Percentiles rank a stretch among this genome's conserved stretches.
Evolutionary conservation across 2,888 invertebrate species (phyloP).

Genomic region (Beris morrisii): DNA sequence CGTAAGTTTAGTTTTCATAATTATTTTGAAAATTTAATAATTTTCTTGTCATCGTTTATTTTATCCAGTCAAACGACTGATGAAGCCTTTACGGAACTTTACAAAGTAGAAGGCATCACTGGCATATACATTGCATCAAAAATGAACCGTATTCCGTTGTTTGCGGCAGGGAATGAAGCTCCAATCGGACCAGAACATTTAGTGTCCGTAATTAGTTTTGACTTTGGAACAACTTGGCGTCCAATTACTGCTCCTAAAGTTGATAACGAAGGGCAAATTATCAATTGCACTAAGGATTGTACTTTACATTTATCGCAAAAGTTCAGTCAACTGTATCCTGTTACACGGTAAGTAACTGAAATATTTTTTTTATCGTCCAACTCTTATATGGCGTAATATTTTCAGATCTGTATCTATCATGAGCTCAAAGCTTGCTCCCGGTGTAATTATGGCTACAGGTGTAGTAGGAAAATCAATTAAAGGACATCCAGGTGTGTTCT

Average conservation of each 20-base stretch:
- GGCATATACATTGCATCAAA: constrained; percentile 90
- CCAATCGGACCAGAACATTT: constrained; percentile 74
- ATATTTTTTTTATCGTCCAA: not conserved
- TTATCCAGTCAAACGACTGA: constrained; percentile 70
- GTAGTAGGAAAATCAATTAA: constrained; percentile 76
- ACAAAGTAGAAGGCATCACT: constrained; percentile 81
- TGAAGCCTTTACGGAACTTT: constrained; percentile 83
- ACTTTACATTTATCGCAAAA: constrained; percentile 86
- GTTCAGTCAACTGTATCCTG: constrained; percentile 80
- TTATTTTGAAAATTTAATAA: constrained; percentile 3
- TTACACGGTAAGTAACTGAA: constrained; percentile 57
- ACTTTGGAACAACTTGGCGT: constrained; percentile 85
- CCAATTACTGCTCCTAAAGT: constrained; percentile 70
- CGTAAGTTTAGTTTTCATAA: constrained; percentile 61
- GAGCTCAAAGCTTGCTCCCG: constrained; percentile 84
- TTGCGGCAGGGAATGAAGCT: constrained; percentile 42
- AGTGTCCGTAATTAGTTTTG: constrained; percentile 78
- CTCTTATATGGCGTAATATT: not conserved
- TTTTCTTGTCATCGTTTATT: not conserved
- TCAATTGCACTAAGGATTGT: constrained; percentile 73
- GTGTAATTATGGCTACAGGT: constrained; percentile 84
- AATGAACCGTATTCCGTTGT: constrained; percentile 60
- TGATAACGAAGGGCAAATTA: constrained; percentile 68
- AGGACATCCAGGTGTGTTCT: constrained; percentile 77
- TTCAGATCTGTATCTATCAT: constrained; percentile 75